Conservation (phyloP, 2,113 vertebrate genomes). For the Lates calcarifer region DNA sequence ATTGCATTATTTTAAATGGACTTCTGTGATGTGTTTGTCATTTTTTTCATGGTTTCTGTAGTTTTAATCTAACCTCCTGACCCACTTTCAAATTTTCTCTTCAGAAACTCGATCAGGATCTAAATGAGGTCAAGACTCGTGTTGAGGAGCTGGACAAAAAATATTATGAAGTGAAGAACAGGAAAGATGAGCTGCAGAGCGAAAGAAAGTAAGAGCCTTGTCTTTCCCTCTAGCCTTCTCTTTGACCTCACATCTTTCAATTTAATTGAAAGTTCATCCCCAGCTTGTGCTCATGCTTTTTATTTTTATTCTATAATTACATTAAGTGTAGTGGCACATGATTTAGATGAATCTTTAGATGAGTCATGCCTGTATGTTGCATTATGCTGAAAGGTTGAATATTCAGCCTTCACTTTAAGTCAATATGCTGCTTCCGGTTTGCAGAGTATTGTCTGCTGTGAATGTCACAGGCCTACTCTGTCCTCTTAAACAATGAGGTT, state of each 20-base stretch:
- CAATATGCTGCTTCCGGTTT: constrained; percentile 14
- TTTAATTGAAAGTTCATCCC: background rate
- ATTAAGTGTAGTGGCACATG: background rate
- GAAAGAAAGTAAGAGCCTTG: constrained; percentile 97
- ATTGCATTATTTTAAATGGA: background rate
- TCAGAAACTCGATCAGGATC: constrained; percentile 99
- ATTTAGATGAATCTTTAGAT: background rate
- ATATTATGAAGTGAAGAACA: constrained; percentile 99
- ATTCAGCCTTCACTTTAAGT: constrained; percentile 1
- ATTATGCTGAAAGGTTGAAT: constrained; percentile 27
- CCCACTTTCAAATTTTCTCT: constrained; percentile 7
- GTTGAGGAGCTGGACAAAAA: constrained; percentile 99
- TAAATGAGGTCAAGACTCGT: constrained; percentile 97
- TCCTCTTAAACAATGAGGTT: constrained; percentile 29
- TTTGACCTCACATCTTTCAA: constrained; percentile 1
- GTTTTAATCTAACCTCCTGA: constrained; percentile 1
- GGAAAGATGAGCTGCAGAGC: constrained; percentile 98
- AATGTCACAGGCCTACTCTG: constrained; percentile 36
- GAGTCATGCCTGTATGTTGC: constrained; percentile 18
- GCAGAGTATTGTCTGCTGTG: constrained; percentile 31
- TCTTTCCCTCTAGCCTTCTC: background rate
- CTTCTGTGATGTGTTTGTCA: background rate
- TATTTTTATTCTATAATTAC: background rate
- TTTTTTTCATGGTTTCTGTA: background rate
- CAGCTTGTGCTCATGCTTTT: background rate